phyloP scores from a whole-genome alignment of 2,113 vertebrate species.

The Sterrhoptilus dennistouni region DNA sequence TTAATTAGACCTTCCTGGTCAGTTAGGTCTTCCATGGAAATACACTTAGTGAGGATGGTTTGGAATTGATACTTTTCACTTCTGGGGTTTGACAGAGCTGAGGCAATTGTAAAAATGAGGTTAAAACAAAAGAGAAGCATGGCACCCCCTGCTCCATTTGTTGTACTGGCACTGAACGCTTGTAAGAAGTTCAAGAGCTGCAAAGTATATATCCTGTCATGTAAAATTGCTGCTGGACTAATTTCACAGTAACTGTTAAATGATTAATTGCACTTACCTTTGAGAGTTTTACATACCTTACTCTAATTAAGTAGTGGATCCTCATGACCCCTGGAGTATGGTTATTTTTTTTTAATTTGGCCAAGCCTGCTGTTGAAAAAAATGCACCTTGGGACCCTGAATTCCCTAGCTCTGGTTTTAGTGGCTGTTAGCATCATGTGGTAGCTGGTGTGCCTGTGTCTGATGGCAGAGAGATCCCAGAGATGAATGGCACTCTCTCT shows the following conservation, averaged over 20 bases:
- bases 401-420: background rate
- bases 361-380: background rate
- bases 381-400: background rate
- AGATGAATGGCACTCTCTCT: background rate
- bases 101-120: background rate
- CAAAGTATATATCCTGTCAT: background rate
- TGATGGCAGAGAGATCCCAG: background rate
- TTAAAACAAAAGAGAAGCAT: background rate
- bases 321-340: background rate
- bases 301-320: background rate
- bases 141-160: background rate
- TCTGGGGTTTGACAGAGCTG: background rate
- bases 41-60: background rate
- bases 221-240: background rate
- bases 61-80: background rate
- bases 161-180: rapidly evolving
- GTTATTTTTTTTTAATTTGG: background rate
- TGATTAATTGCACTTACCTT: background rate
- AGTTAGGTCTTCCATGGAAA: background rate
- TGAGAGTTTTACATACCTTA: background rate
- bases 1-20: background rate
- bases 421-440: rapidly evolving
- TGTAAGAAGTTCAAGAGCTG: background rate
- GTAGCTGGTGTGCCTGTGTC: background rate
- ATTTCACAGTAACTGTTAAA: background rate